Percentiles rank a stretch among this genome's conserved stretches.
These are phyloP conservation scores for Drosophila differens DNA, from an alignment of 2,888 invertebrate species.

Conservation along the genomic window DNA sequence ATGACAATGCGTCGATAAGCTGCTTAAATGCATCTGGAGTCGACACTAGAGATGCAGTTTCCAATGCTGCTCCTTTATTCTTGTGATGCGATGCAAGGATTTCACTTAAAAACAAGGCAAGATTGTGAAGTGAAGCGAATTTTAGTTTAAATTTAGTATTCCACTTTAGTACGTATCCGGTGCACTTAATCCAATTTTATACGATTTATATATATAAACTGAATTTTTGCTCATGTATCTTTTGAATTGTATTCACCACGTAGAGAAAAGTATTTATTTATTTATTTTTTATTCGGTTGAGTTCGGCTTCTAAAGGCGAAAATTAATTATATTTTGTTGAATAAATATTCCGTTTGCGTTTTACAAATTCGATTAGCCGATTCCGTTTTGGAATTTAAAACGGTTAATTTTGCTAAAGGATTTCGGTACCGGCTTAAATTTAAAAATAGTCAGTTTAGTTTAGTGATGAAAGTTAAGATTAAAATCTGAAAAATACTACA, in stretches of 20 bases:
- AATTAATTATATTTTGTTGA: not conserved
- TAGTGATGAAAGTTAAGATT: not conserved
- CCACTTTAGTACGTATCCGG: not conserved
- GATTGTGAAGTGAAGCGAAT: not conserved
- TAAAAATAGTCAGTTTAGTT: not conserved
- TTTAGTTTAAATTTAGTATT: not conserved
- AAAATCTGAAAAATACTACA: not conserved
- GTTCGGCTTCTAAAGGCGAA: too few relatives aligned
- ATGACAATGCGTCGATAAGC: slow-evolving; percentile 40
- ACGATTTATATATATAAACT: not conserved
- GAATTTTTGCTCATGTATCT: not conserved
- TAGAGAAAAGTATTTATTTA: not conserved
- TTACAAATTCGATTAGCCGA: not conserved
- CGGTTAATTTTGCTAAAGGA: too few relatives aligned
- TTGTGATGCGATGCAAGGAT: not conserved
- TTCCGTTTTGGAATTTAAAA: not conserved
- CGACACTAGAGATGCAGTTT: slow-evolving; percentile 1
- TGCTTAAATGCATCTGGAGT: not conserved
- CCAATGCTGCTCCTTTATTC: not conserved
- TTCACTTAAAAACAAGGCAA: not conserved
- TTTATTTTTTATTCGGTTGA: not conserved
- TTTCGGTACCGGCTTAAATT: too few relatives aligned
- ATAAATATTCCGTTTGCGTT: not conserved
- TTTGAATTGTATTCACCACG: not conserved
- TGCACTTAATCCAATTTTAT: not conserved